Evolutionary conservation across 2,797 vertebrate species (phyloP), one percentile per base, ranked within the genome.

Genomic region (Ctenosaura bakeri): DNA sequence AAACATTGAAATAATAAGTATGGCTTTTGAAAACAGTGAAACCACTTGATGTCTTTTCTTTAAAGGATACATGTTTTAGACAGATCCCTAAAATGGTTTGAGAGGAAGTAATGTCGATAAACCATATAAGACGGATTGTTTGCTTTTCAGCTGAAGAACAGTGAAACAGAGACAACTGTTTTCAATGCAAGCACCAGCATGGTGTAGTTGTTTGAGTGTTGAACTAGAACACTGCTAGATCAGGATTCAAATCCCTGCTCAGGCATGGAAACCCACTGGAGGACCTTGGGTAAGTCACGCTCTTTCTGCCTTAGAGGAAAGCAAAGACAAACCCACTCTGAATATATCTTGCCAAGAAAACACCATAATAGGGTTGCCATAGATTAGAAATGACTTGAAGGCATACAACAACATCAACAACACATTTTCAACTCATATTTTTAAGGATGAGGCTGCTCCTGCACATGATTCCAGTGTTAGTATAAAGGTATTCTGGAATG

Each of bases 1-100:
- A 88, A 77, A 76, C 29, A 52, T 76, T 87, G 52, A 85, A 89
- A 76, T 88, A 38, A 10, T n/a, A 42, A 81, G 77, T 87, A 88
- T 90, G 90, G 91, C 91, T 95, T 95, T 93, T 89, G 88, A 94
- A 92, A 93, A 87, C 71, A 87, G 89, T 56, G 52, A 80, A 90
- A 88, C 62, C 84, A 88, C 74, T 76, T 71, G 83, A 81, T 92
- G 76, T 71, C 77, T 82, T 6, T 56, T 71, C 38, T 38, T 69
- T 26, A 69, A 32, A 10, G 38, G 26, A 1, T 38, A 54, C 9
- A 20, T 16, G n/a, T 46, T 89, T 54, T 78, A 35, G 3, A 64
- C 18, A 74, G 74, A 85, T 88, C 78, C 54, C 38, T 82, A 22
- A 42, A 46, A 64, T 73, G 56, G 26, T 66, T 32, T 62, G 84